Evolutionary conservation across 2,888 invertebrate genomes (phyloP).

Genomic region (Tiphia femorata): DNA sequence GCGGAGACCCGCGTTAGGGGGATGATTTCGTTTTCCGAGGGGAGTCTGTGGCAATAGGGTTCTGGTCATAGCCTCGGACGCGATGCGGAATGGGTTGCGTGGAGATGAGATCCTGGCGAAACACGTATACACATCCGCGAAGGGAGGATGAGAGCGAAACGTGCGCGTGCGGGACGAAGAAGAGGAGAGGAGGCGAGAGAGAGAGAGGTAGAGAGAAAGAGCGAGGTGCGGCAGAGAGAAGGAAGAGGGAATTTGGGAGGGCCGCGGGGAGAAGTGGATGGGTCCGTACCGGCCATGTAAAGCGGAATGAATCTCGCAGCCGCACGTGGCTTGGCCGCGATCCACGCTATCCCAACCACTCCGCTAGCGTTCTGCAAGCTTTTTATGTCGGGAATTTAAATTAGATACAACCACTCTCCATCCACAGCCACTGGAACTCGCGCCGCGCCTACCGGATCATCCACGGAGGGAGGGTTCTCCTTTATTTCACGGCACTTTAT

Average conservation of each 20-base stretch:
- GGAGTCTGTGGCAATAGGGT: slow-evolving; percentile 33
- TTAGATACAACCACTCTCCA: slow-evolving; percentile 63
- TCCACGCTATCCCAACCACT: slow-evolving; percentile 59
- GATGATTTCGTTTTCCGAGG: slow-evolving; percentile 27
- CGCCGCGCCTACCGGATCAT: slow-evolving; percentile 55
- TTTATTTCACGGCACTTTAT: slow-evolving; percentile 53
- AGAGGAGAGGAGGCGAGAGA: slow-evolving; percentile 6
- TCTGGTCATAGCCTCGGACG: slow-evolving; percentile 40
- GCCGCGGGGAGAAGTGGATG: slow-evolving; percentile 44
- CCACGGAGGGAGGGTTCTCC: slow-evolving; percentile 42
- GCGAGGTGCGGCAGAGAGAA: too few relatives aligned
- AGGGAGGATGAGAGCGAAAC: slow-evolving; percentile 3
- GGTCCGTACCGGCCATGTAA: slow-evolving; percentile 60
- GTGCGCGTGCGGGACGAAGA: too few relatives aligned
- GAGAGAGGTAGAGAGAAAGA: slow-evolving; percentile 2
- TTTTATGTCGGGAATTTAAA: slow-evolving; percentile 66
- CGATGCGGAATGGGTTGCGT: slow-evolving; percentile 43
- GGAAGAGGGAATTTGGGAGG: slow-evolving; percentile 39
- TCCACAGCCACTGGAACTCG: slow-evolving; percentile 51
- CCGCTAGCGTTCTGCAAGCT: slow-evolving; percentile 58
- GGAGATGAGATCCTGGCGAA: slow-evolving; percentile 37
- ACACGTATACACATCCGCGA: slow-evolving; percentile 3
- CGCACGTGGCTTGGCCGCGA: slow-evolving; percentile 66
- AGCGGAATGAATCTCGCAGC: slow-evolving; percentile 66
- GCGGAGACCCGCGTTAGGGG: slow-evolving; percentile 10